These are phyloP conservation scores for Limnothrissa miodon DNA, from an alignment of 2,113 vertebrate genomes.

Conservation along the genomic window DNA sequence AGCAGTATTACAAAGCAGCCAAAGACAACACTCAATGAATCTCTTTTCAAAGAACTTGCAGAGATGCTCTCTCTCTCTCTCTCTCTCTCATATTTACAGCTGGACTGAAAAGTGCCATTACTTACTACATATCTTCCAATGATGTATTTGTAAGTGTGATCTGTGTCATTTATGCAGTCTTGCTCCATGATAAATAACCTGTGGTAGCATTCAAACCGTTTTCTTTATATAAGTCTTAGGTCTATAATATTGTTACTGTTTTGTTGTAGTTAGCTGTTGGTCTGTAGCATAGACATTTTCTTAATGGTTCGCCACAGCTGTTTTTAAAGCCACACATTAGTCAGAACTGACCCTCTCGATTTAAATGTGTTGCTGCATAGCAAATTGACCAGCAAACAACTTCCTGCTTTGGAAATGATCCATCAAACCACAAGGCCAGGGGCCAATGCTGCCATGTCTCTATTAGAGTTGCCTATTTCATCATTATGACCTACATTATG, in stretches of 20 bases:
- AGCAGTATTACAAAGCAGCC: not conserved
- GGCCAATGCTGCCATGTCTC: not conserved
- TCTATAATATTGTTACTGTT: conserved; percentile 8
- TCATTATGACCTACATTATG: not conserved
- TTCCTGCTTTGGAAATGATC: not conserved
- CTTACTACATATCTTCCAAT: not conserved
- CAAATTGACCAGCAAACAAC: not conserved
- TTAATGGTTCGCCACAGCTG: not conserved
- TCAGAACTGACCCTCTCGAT: not conserved
- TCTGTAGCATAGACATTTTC: not conserved
- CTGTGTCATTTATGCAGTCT: conserved; percentile 2
- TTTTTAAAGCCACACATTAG: not conserved
- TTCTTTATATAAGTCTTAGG: not conserved
- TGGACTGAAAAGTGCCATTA: conserved; percentile 6
- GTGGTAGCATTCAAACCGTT: not conserved
- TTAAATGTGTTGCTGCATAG: not conserved
- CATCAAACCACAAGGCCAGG: not conserved
- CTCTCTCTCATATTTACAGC: conserved; percentile 1
- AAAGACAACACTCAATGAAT: conserved; percentile 12
- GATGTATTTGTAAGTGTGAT: not conserved
- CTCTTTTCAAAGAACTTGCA: not conserved
- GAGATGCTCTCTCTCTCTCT: not conserved
- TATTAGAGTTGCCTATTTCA: not conserved
- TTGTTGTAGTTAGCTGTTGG: not conserved
- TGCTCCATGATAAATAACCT: not conserved